These are phyloP conservation scores for Syngnathus floridae DNA, from an alignment of 2,113 vertebrate species.

Conservation along the genomic window DNA sequence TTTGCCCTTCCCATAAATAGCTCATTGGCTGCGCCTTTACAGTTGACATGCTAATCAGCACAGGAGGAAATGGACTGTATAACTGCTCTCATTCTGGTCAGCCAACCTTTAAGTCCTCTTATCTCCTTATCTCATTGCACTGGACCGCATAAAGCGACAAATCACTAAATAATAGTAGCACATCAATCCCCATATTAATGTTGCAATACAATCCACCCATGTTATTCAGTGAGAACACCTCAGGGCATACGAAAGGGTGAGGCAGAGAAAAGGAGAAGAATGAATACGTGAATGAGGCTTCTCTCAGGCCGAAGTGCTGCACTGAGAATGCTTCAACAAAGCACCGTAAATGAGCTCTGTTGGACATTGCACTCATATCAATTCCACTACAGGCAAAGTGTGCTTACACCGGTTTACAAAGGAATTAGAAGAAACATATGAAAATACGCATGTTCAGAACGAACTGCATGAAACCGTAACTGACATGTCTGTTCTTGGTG, in stretches of 20 bases:
- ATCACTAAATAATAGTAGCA: constrained; percentile 35
- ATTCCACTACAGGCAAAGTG: neutral
- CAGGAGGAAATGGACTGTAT: constrained; percentile 55
- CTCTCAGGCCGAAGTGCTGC: constrained; percentile 23
- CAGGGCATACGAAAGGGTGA: constrained; percentile 9
- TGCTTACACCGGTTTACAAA: neutral
- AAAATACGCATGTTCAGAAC: too few species aligned
- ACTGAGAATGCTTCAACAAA: constrained; percentile 4
- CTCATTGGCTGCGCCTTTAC: constrained; percentile 47
- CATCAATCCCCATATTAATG: constrained; percentile 40
- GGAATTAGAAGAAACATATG: neutral
- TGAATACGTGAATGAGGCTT: constrained; percentile 17
- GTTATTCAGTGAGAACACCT: constrained; percentile 18
- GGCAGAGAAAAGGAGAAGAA: constrained; percentile 7
- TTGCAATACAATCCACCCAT: constrained; percentile 19
- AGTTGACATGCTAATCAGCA: constrained; percentile 66
- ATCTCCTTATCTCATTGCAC: constrained; percentile 25
- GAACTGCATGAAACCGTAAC: constrained; percentile 17
- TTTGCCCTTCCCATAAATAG: constrained; percentile 23
- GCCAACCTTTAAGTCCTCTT: constrained; percentile 30
- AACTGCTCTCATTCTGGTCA: constrained; percentile 55
- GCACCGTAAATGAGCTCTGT: neutral
- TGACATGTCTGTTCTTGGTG: too few species aligned
- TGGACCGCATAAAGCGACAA: constrained; percentile 31
- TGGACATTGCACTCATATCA: neutral